phyloP scores from a whole-genome alignment of 2,113 vertebrate species.

The Triplophysa rosa region DNA sequence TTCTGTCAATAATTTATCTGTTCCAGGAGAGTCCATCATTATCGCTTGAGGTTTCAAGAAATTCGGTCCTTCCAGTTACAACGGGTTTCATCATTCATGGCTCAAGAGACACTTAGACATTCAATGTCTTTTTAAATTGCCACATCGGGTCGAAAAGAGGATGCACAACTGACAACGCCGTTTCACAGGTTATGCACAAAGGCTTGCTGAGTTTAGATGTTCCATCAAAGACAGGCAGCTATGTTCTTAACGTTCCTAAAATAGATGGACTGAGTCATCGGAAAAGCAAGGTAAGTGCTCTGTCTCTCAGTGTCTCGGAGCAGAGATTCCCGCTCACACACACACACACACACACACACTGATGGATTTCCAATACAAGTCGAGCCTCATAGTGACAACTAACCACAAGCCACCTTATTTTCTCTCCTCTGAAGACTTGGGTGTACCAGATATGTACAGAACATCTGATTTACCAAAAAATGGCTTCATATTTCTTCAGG shows the following conservation, averaged over 20 bases:
- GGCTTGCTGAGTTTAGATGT: conserved; percentile 55
- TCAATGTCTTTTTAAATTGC: not conserved
- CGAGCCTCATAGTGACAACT: conserved; percentile 55
- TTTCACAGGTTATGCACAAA: conserved; percentile 56
- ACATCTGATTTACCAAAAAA: conserved; percentile 33
- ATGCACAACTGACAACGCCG: conserved; percentile 16
- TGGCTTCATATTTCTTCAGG: not conserved
- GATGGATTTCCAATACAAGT: conserved; percentile 54
- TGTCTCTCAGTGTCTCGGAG: conserved; percentile 45
- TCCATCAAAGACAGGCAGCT: conserved; percentile 56
- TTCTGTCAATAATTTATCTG: conserved; percentile 11
- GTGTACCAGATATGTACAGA: conserved; percentile 18
- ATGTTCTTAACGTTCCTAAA: conserved; percentile 52
- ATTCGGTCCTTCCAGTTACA: not conserved
- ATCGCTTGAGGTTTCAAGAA: conserved; percentile 10
- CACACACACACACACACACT: conserved; percentile 39
- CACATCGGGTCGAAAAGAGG: conserved; percentile 19
- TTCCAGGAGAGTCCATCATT: not conserved
- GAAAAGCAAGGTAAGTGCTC: conserved; percentile 53
- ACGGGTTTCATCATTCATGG: conserved; percentile 1
- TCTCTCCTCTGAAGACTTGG: conserved; percentile 27
- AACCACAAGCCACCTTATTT: conserved; percentile 41
- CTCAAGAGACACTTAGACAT: not conserved
- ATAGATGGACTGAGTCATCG: conserved; percentile 64
- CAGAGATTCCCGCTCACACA: not conserved